These are phyloP conservation scores for Amphimallon solstitiale DNA, from an alignment of 2,888 invertebrate species.

Conservation along the genomic window DNA sequence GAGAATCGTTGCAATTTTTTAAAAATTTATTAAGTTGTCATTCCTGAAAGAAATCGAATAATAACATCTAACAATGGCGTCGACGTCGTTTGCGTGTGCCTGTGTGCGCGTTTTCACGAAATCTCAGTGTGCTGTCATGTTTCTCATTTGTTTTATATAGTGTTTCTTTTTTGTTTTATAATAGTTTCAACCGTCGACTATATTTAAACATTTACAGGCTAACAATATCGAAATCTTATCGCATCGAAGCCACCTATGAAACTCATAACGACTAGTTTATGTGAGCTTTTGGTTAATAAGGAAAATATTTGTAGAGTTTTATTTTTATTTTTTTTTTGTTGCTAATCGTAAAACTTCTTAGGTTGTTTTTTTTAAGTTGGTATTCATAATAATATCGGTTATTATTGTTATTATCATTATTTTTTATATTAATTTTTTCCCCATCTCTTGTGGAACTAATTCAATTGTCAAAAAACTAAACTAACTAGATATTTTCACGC, in stretches of 20 bases:
- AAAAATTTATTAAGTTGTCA: too few relatives aligned
- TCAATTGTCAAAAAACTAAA: slow-evolving; percentile 46
- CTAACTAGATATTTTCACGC: slow-evolving; percentile 51
- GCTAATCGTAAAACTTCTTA: slow-evolving; percentile 21
- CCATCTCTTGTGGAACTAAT: slow-evolving; percentile 45
- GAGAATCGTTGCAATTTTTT: too few relatives aligned
- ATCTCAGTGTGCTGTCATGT: too few relatives aligned
- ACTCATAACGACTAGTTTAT: slow-evolving; percentile 16
- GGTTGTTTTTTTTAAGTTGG: slow-evolving; percentile 14
- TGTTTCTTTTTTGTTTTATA: slow-evolving; percentile 7
- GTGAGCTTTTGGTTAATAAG: slow-evolving; percentile 11
- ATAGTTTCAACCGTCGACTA: slow-evolving; percentile 9
- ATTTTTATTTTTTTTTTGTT: too few relatives aligned
- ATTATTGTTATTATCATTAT: slow-evolving; percentile 7
- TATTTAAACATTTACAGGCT: neutral
- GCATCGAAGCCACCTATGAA: slow-evolving; percentile 23
- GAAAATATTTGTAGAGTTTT: slow-evolving; percentile 17
- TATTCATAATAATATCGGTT: slow-evolving; percentile 6
- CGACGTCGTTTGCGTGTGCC: too few relatives aligned
- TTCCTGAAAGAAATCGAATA: too few relatives aligned
- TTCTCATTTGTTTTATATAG: neutral
- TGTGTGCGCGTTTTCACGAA: too few relatives aligned
- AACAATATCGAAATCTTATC: slow-evolving; percentile 13
- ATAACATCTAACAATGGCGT: too few relatives aligned
- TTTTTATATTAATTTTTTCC: slow-evolving; percentile 7